Percentiles rank a stretch among this genome's conserved stretches.
These are phyloP conservation scores for Acanthis flammea DNA, from an alignment of 2,797 vertebrate species.

Conservation along the genomic window DNA sequence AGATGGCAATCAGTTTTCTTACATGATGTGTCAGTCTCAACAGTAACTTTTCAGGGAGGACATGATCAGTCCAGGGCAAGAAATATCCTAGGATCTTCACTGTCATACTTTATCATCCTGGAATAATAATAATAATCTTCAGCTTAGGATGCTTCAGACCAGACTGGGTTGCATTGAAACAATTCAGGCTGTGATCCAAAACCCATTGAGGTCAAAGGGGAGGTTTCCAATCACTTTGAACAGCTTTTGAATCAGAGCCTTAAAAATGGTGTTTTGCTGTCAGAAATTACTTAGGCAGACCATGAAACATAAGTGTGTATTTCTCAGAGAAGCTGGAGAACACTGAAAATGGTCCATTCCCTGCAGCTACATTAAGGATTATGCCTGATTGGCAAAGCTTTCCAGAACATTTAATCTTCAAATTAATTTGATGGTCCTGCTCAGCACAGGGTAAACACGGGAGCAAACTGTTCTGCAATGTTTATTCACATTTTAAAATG, in stretches of 20 bases:
- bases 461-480: neutral
- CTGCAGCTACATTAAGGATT: neutral
- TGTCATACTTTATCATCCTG: neutral
- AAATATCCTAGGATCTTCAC: neutral
- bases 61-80: neutral
- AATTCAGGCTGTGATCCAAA: neutral
- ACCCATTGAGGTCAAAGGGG: neutral
- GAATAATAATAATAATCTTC: neutral
- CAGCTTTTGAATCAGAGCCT: neutral
- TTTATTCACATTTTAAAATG: neutral
- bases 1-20: neutral
- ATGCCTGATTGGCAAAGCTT: neutral
- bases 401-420: neutral
- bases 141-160: neutral
- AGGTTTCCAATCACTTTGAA: neutral
- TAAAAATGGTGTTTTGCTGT: neutral
- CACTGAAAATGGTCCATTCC: neutral
- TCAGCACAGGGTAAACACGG: neutral
- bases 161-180: neutral
- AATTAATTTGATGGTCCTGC: slow-evolving; percentile 12
- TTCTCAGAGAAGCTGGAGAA: neutral
- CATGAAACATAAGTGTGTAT: neutral
- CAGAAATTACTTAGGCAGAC: neutral
- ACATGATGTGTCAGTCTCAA: neutral
- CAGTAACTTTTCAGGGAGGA: neutral